phyloP scores from a whole-genome alignment of 2,888 invertebrate species.

The Allophyes oxyacanthae region DNA sequence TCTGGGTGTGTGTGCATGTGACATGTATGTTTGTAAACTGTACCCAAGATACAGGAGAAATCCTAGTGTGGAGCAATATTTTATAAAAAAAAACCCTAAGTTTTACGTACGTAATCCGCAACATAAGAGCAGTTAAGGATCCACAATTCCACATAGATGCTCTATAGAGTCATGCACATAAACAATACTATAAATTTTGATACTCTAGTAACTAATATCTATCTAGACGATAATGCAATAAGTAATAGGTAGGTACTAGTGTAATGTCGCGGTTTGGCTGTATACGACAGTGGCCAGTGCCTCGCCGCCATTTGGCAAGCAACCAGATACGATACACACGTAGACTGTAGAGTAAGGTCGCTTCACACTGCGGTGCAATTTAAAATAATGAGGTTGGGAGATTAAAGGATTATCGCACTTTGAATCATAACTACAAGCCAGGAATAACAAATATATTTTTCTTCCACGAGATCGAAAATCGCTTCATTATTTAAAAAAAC shows the following conservation, averaged over 20 bases:
- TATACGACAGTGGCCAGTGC: slow-evolving; percentile 27
- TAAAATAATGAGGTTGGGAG: slow-evolving; percentile 16
- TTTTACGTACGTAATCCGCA: no score
- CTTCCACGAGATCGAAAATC: no score
- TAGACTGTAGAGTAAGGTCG: slow-evolving; percentile 27
- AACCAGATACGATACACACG: slow-evolving; percentile 37
- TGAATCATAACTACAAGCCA: no score
- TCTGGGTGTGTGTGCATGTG: no score
- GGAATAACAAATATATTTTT: no score
- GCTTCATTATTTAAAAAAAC: no score
- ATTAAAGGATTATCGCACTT: slow-evolving; percentile 11
- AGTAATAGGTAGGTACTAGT: slow-evolving; percentile 23
- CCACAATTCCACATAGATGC: neutral
- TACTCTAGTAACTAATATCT: neutral
- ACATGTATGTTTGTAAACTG: no score
- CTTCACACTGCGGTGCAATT: slow-evolving; percentile 35
- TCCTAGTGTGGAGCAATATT: no score
- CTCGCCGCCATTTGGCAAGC: slow-evolving; percentile 43
- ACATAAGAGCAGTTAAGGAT: no score
- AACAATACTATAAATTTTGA: neutral
- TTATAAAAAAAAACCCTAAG: no score
- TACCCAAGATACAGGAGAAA: no score
- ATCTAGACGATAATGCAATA: slow-evolving; percentile 25
- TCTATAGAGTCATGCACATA: neutral
- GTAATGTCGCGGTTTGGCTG: slow-evolving; percentile 39